Evolutionary conservation across 2,888 invertebrate species (phyloP), one percentile per base, ranked within the genome.

Genomic region (Eurytoma adleriae): DNA sequence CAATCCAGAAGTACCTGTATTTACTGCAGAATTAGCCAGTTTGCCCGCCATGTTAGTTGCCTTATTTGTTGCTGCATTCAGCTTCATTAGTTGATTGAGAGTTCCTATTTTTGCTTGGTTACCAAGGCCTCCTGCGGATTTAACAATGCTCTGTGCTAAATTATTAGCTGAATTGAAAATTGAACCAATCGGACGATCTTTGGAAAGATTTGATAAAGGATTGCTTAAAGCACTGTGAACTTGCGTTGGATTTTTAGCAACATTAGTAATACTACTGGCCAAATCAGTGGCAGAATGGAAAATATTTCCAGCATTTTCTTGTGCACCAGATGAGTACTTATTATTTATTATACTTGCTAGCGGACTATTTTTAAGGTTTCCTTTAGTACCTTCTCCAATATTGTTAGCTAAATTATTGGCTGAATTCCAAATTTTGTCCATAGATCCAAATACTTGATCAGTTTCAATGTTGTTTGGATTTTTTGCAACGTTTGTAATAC

Each of bases 351-450:
- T 7, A 30, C 73, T 16, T 18, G 66, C 66, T 66, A 73, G 18
- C 18, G 69, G 18, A 69, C n/a, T 4, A 12, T 24, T 54, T 54
- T 54, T 40, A 40, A 40, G 40, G 5, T 24, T 72, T n/a, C 30
- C n/a, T 52, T 27, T 52, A 14, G 30, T 13, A n/a, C 24, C 7
- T 4, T 73, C 52, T 20, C 50, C 54, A 54, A 68, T 68, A n/a
- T 79, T 48, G 30, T 27, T 18, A 16, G 52, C 66, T 59, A 79
- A 75, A 54, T 75, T 69, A 54, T 10, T 66, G 2, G 79, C 79
- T 14, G 79, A 7, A 16, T 40, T 70, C 59, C 66, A 75, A 61
- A 79, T 79, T n/a, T n/a, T 16, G 20, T 59, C 62, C 14, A 40
- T 20, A 20, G 75, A 54, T 14, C 50, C 66, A 1, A 75, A 2